Evolutionary conservation across 2,888 invertebrate genomes (phyloP).

Genomic region (Morinoia aosen): DNA sequence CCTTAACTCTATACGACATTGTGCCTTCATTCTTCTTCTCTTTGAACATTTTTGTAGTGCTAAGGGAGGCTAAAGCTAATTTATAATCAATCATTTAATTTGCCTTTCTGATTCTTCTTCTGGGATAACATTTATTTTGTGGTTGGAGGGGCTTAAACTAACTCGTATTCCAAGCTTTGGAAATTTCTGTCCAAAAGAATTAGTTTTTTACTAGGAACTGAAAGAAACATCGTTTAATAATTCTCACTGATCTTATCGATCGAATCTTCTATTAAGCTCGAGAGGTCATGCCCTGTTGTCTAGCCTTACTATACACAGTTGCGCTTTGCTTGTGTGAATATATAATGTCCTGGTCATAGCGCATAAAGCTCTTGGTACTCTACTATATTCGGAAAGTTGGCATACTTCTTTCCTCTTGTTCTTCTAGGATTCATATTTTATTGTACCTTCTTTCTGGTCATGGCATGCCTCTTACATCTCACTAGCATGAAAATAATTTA

Average conservation of each 20-base stretch:
- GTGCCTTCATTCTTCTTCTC: too few species aligned
- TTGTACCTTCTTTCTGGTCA: not conserved
- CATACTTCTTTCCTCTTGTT: not conserved
- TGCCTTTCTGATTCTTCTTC: too few species aligned
- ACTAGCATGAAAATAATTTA: not conserved
- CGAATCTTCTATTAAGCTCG: too few species aligned
- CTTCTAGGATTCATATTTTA: not conserved
- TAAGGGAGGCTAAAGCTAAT: too few species aligned
- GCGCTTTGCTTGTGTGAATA: not conserved
- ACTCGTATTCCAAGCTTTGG: not conserved
- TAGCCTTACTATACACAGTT: not conserved
- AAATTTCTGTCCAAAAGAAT: not conserved
- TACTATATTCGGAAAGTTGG: not conserved
- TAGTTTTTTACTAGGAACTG: not conserved
- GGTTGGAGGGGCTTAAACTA: not conserved
- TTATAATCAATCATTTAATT: too few species aligned
- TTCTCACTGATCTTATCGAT: not conserved
- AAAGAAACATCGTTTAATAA: not conserved
- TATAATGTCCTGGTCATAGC: not conserved
- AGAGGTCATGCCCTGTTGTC: not conserved
- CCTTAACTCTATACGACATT: too few species aligned
- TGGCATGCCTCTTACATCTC: not conserved
- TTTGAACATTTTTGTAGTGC: too few species aligned
- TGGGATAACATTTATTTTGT: too few species aligned
- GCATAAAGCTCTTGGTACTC: not conserved